A percentile compares a stretch with the other conserved stretches of the same genome.
Conservation (phyloP, 2,888 invertebrate species). For the Bombylius discolor region DNA sequence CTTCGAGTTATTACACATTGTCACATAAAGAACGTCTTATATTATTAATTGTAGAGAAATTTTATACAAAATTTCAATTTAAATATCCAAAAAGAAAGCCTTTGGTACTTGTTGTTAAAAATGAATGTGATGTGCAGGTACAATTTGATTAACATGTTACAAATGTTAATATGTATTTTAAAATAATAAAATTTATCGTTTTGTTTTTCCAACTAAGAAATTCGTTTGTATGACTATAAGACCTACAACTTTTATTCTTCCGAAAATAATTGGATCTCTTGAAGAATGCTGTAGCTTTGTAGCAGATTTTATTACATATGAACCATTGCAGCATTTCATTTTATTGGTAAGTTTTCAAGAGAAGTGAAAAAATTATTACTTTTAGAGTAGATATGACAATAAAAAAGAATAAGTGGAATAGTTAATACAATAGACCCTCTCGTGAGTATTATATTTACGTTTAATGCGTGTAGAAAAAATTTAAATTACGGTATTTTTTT, state of each 20-base stretch:
- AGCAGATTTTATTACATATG: constrained; percentile 63
- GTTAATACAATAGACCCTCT: no score
- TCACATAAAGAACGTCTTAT: constrained; percentile 56
- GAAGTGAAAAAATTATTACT: neutral
- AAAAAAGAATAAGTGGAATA: no score
- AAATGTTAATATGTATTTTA: neutral
- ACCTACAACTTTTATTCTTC: constrained; percentile 60
- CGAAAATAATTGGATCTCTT: constrained; percentile 49
- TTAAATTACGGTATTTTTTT: no score
- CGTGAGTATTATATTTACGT: no score
- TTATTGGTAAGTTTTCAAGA: constrained; percentile 49
- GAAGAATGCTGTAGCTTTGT: constrained; percentile 60
- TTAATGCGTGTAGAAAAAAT: no score
- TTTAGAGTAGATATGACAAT: no score
- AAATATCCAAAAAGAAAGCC: constrained; percentile 49
- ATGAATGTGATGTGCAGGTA: constrained; percentile 68
- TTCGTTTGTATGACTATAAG: constrained; percentile 75
- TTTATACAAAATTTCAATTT: constrained; percentile 53
- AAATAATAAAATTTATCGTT: neutral
- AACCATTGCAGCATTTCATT: constrained; percentile 52
- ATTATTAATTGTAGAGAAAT: constrained; percentile 64
- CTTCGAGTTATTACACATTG: constrained; percentile 51
- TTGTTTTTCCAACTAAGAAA: constrained; percentile 45
- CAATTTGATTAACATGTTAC: neutral
- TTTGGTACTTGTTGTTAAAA: constrained; percentile 54